These are phyloP conservation scores for Tetramorium alpestre DNA, from an alignment of 1,140 invertebrate genomes.

Conservation along the genomic window DNA sequence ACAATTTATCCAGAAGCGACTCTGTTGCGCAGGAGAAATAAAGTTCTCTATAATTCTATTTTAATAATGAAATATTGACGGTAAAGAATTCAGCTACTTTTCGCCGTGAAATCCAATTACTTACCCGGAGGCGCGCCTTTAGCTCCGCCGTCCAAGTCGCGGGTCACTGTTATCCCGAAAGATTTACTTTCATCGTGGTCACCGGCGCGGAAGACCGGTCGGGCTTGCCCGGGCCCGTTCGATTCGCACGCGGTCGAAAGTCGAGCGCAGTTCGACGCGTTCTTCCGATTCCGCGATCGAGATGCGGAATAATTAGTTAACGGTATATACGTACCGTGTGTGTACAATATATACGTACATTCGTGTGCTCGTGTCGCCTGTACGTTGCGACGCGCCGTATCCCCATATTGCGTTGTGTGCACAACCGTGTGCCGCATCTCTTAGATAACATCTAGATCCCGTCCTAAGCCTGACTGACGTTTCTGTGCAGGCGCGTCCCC, in stretches of 20 bases:
- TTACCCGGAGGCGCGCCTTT: slow-evolving; percentile 28
- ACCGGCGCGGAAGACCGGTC: slow-evolving; percentile 41
- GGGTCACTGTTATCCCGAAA: slow-evolving; percentile 52
- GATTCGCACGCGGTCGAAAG: slow-evolving; percentile 59
- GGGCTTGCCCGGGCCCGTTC: slow-evolving; percentile 6
- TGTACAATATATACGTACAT: not conserved
- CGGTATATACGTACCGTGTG: slow-evolving; percentile 59
- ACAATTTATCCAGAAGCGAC: slow-evolving; percentile 11
- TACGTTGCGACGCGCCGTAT: slow-evolving; percentile 6
- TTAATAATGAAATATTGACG: slow-evolving; percentile 54
- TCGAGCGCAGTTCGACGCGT: slow-evolving; percentile 54
- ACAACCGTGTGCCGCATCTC: slow-evolving; percentile 52
- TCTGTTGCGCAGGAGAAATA: not conserved
- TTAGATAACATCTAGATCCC: slow-evolving; percentile 77
- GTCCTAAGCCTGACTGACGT: slow-evolving; percentile 83
- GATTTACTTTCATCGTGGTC: slow-evolving; percentile 52
- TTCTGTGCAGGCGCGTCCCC: slow-evolving; percentile 75
- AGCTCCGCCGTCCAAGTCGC: slow-evolving; percentile 32
- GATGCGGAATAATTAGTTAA: slow-evolving; percentile 77
- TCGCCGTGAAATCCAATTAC: slow-evolving; percentile 50
- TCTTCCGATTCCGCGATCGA: not conserved
- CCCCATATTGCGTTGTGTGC: slow-evolving; percentile 29
- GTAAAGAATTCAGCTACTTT: slow-evolving; percentile 52
- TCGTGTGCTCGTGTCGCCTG: not conserved
- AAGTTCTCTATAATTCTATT: slow-evolving; percentile 41